A percentile compares a stretch with the other conserved stretches of the same genome.
phyloP scores from a whole-genome alignment of 2,797 vertebrate species.

The Bufotes viridis region DNA sequence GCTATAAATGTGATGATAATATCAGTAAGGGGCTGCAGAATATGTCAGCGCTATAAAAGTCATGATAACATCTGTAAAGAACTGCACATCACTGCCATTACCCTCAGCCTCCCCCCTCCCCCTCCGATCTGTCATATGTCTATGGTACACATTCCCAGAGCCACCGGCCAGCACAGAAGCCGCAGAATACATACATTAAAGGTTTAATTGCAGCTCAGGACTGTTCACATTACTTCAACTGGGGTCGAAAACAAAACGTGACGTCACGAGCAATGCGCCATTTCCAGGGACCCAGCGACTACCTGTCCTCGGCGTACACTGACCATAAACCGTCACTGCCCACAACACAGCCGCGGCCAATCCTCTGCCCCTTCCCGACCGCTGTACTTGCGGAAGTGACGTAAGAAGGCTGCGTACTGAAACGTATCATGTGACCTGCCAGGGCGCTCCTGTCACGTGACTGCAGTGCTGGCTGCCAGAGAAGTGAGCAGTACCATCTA shows the following conservation, averaged over 20 bases:
- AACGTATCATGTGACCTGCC: not conserved
- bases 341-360: not conserved
- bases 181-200: not conserved
- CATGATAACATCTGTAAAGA: no score
- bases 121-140: no score
- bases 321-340: not conserved
- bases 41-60: no score
- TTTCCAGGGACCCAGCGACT: not conserved
- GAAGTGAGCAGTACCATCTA: not conserved
- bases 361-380: not conserved
- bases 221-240: not conserved
- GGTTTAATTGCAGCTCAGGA: not conserved
- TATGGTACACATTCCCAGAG: no score
- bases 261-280: not conserved
- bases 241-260: not conserved
- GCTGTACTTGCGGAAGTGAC: slow-evolving; percentile 8
- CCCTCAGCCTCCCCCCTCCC: no score
- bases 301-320: not conserved
- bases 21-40: no score
- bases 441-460: not conserved
- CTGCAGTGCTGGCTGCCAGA: no score
- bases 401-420: not conserved
- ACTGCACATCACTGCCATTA: no score
- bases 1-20: no score
- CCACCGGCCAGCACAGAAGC: no score